These are phyloP conservation scores for Atta colombica DNA, from an alignment of 1,140 invertebrate species.

Conservation along the genomic window DNA sequence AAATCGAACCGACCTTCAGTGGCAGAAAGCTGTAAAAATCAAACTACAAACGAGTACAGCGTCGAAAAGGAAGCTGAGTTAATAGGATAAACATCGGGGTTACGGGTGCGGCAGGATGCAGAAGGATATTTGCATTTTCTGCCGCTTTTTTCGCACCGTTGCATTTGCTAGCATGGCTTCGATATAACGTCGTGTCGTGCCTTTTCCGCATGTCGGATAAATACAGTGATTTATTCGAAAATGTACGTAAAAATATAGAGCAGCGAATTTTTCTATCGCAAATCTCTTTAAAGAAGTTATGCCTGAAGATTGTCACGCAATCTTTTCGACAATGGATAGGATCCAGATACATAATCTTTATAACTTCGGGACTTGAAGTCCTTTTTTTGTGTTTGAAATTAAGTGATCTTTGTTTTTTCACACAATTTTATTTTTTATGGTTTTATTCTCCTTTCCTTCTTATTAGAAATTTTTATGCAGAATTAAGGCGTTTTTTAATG, in stretches of 20 bases:
- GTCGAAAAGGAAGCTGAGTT: conserved; percentile 24
- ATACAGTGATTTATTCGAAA: conserved; percentile 43
- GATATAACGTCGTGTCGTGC: not conserved
- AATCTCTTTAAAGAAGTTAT: not conserved
- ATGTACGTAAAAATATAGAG: conserved; percentile 5
- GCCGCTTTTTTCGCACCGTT: conserved; percentile 26
- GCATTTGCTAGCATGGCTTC: not conserved
- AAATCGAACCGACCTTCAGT: not conserved
- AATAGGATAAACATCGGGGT: conserved; percentile 45
- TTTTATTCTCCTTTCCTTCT: not conserved
- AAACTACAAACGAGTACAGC: conserved; percentile 27
- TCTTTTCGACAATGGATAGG: not conserved
- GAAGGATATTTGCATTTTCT: conserved; percentile 48
- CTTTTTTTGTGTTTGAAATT: not conserved
- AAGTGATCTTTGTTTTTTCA: not conserved
- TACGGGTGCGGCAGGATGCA: not conserved
- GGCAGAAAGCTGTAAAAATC: conserved; percentile 37
- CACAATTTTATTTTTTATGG: not conserved
- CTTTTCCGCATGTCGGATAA: conserved; percentile 12
- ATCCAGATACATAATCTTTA: not conserved
- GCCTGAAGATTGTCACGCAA: not conserved
- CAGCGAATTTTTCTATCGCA: not conserved
- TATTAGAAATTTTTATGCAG: not conserved
- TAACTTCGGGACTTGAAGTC: not conserved
- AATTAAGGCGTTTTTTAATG: not conserved